Percentiles rank a stretch among this genome's conserved stretches.
Conservation (phyloP, 1,140 invertebrate genomes). For the Drosophila varians region DNA sequence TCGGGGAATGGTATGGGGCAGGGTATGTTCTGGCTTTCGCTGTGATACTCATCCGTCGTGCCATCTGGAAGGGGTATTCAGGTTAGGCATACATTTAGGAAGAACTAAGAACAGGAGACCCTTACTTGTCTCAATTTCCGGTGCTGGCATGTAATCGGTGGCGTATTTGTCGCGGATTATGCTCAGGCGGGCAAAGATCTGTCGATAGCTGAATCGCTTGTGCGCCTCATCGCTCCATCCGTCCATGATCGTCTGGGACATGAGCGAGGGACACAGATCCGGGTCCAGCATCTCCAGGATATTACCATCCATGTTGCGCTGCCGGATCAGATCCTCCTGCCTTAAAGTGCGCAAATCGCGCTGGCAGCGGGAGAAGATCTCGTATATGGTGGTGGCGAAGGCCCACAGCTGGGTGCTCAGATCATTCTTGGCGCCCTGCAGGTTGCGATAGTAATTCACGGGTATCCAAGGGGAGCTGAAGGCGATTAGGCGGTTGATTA, state of each 20-base stretch:
- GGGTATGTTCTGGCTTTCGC: not conserved
- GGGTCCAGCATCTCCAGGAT: slow-evolving; percentile 88
- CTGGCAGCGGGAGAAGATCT: slow-evolving; percentile 92
- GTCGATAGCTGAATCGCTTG: slow-evolving; percentile 89
- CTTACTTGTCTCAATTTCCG: slow-evolving; percentile 36
- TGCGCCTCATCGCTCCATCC: slow-evolving; percentile 93
- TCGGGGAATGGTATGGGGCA: not conserved
- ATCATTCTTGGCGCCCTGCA: slow-evolving; percentile 87
- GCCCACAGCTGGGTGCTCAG: slow-evolving; percentile 93
- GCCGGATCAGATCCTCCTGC: slow-evolving; percentile 40
- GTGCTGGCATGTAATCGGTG: slow-evolving; percentile 26
- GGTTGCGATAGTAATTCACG: slow-evolving; percentile 89
- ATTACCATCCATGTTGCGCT: slow-evolving; percentile 78
- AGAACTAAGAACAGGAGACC: not conserved
- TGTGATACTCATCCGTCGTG: not conserved
- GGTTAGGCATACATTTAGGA: not conserved
- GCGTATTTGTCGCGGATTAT: slow-evolving; percentile 26
- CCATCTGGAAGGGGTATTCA: slow-evolving; percentile 3
- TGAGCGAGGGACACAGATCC: slow-evolving; percentile 88
- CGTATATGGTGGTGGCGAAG: slow-evolving; percentile 94
- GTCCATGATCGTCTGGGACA: slow-evolving; percentile 91
- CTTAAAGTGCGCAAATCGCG: slow-evolving; percentile 45
- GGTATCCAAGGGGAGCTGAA: slow-evolving; percentile 95
- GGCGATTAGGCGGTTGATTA: too few species aligned
- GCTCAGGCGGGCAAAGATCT: slow-evolving; percentile 68